A percentile compares a stretch with the other conserved stretches of the same genome.
phyloP scores from a whole-genome alignment of 2,113 vertebrate genomes.

The Puntigrus tetrazona region DNA sequence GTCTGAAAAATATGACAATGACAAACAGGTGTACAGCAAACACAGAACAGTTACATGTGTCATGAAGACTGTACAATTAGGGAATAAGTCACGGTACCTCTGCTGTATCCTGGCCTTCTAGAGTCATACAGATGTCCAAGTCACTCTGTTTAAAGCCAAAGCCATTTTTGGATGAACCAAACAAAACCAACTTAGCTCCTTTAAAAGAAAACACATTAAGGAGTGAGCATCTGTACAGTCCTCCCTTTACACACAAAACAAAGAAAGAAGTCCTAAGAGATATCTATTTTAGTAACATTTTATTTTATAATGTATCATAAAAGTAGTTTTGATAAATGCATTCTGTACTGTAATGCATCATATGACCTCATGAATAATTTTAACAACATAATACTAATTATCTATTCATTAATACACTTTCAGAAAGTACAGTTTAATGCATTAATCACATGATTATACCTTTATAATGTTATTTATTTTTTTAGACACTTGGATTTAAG shows the following conservation, averaged over 20 bases:
- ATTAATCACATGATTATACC: too few species aligned
- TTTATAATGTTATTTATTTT: too few species aligned
- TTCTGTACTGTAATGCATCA: too few species aligned
- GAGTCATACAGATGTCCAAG: slow-evolving; percentile 98
- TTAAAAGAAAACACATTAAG: slow-evolving; percentile 54
- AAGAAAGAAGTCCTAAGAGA: background rate
- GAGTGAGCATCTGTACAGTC: background rate
- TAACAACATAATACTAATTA: too few species aligned
- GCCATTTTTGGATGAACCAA: slow-evolving; percentile 98
- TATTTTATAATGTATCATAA: too few species aligned
- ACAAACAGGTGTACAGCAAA: too few species aligned
- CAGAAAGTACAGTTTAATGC: too few species aligned
- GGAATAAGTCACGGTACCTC: slow-evolving; percentile 76
- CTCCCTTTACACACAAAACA: background rate
- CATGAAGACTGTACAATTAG: background rate
- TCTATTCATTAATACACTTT: too few species aligned
- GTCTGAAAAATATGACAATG: background rate
- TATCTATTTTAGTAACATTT: background rate
- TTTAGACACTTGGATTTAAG: background rate
- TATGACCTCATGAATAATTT: too few species aligned
- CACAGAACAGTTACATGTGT: background rate
- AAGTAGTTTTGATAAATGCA: too few species aligned
- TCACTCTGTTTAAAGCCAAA: slow-evolving; percentile 99
- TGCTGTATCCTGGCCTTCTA: slow-evolving; percentile 95
- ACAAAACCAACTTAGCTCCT: slow-evolving; percentile 92